These are phyloP conservation scores for Oxyteleia sp. DNA, from an alignment of 2,888 invertebrate species.

Conservation along the genomic window DNA sequence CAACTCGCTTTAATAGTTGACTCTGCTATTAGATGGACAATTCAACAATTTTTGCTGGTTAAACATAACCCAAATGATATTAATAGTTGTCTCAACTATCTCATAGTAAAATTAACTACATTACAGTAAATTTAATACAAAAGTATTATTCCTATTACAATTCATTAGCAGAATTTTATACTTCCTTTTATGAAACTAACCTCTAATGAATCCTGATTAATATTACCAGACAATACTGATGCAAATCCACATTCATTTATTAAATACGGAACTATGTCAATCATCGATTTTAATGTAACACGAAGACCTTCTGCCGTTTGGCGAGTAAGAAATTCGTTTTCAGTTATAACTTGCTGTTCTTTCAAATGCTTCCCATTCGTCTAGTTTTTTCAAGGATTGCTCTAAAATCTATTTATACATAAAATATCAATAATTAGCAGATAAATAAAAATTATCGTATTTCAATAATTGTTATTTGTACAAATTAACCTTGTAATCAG, in stretches of 20 bases:
- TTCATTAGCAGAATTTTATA: too few relatives aligned
- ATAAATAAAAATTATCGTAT: not conserved
- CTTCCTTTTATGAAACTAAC: not conserved
- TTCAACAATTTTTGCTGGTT: too few relatives aligned
- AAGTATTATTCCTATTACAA: too few relatives aligned
- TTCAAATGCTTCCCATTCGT: conserved; percentile 21
- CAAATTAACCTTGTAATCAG: conserved; percentile 22
- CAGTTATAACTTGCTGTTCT: not conserved
- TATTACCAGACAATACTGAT: conserved; percentile 1
- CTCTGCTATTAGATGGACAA: too few relatives aligned
- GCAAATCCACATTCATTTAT: not conserved
- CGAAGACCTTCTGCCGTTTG: conserved; percentile 17
- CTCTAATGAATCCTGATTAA: conserved; percentile 12
- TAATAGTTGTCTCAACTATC: too few relatives aligned
- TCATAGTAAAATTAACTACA: too few relatives aligned
- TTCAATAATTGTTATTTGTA: not conserved
- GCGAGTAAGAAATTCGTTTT: conserved; percentile 24
- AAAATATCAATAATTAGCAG: not conserved
- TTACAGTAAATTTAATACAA: too few relatives aligned
- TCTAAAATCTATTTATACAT: conserved; percentile 10
- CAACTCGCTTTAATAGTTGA: too few relatives aligned
- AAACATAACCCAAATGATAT: too few relatives aligned
- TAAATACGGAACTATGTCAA: not conserved
- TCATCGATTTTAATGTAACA: conserved; percentile 1
- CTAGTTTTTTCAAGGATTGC: conserved; percentile 17